Percentiles rank a stretch among this genome's conserved stretches.
Conservation (phyloP, 2,797 vertebrate species). For the Falco columbarius region DNA sequence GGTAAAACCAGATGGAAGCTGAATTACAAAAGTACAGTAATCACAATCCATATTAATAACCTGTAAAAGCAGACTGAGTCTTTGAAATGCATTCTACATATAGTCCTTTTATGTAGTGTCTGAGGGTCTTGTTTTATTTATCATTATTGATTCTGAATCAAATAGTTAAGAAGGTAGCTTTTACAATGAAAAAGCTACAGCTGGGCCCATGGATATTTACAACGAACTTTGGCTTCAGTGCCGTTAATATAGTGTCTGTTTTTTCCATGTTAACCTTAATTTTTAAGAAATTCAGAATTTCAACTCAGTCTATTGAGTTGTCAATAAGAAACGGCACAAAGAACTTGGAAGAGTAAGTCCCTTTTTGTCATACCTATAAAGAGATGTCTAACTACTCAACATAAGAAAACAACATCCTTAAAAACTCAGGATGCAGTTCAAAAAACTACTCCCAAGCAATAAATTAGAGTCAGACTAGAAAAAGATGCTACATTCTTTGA, state of each 20-base stretch:
- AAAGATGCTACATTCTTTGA: not conserved
- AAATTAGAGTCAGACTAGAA: not conserved
- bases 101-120: not conserved
- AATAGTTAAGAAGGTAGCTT: not conserved
- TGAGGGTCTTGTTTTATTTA: constrained; percentile 29
- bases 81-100: not conserved
- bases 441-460: not conserved
- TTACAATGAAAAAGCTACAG: not conserved
- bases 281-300: not conserved
- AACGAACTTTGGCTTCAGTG: not conserved
- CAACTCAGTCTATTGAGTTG: not conserved
- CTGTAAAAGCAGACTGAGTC: not conserved
- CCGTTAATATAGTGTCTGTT: not conserved
- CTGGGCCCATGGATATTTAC: not conserved
- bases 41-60: not conserved
- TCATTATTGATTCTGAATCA: not conserved
- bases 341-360: not conserved
- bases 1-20: constrained; percentile 26
- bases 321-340: not conserved
- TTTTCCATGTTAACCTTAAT: not conserved
- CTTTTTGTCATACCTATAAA: not conserved
- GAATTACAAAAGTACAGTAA: constrained; percentile 8
- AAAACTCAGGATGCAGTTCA: not conserved
- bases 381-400: not conserved
- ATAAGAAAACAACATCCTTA: constrained; percentile 31